Conservation (phyloP, 2,113 vertebrate species). For the Tonatia bakeri region DNA sequence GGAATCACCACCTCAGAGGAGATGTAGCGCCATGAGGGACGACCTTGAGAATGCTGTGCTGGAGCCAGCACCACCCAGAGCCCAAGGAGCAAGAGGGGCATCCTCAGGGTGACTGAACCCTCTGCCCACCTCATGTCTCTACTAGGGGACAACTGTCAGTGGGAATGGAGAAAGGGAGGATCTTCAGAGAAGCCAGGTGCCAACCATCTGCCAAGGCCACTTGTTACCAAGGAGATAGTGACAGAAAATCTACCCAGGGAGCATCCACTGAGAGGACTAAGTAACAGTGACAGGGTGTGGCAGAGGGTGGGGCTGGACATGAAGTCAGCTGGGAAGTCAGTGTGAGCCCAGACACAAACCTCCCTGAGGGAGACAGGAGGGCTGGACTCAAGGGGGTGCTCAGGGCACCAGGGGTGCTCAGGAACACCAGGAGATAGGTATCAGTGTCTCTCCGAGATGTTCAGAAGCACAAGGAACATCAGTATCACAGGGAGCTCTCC, state of each 20-base stretch:
- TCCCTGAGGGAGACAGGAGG: too few species aligned
- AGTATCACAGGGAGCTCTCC: too few species aligned
- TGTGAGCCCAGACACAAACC: too few species aligned
- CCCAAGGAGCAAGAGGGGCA: not conserved
- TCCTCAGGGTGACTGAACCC: rapidly evolving
- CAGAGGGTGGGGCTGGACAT: not conserved
- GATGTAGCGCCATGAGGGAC: not conserved
- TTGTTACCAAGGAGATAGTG: not conserved
- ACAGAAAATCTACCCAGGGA: too few species aligned
- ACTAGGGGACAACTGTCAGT: not conserved
- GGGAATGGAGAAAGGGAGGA: not conserved
- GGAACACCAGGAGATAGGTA: too few species aligned
- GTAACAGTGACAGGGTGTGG: not conserved
- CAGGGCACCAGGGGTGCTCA: too few species aligned
- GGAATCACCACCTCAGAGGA: slow-evolving; percentile 68
- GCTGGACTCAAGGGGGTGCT: too few species aligned
- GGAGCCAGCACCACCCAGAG: not conserved
- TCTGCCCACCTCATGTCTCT: not conserved
- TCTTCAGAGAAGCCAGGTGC: not conserved
- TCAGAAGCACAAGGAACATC: too few species aligned
- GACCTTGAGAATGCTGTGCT: rapidly evolving
- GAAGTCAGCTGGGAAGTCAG: not conserved
- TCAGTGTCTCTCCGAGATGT: too few species aligned
- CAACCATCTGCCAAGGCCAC: not conserved
- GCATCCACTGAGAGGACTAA: not conserved